These are phyloP conservation scores for Agrochola circellaris DNA, from an alignment of 2,888 invertebrate species.

Conservation along the genomic window DNA sequence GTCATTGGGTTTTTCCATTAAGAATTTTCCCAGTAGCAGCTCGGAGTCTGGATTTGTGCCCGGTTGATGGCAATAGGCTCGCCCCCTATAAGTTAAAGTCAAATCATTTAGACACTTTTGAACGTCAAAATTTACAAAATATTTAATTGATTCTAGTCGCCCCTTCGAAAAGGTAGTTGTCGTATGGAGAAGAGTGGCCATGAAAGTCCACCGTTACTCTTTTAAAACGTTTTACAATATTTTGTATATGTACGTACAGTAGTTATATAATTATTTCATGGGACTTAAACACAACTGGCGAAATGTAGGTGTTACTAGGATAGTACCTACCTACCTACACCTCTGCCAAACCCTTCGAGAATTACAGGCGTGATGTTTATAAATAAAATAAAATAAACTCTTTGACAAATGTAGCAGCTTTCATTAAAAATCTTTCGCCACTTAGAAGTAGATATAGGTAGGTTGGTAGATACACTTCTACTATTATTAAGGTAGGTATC, in stretches of 20 bases:
- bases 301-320: not conserved
- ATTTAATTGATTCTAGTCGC: too few species aligned
- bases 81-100: too few species aligned
- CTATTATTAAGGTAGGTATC: not conserved
- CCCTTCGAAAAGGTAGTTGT: too few species aligned
- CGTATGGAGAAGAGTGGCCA: too few species aligned
- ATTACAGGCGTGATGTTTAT: not conserved
- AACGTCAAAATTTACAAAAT: too few species aligned
- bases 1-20: not conserved
- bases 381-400: not conserved
- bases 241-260: too few species aligned
- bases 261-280: too few species aligned
- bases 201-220: too few species aligned
- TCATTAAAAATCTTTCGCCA: not conserved
- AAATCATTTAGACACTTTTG: too few species aligned
- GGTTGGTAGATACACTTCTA: too few species aligned
- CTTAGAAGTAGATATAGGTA: not conserved
- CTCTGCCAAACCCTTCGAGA: not conserved
- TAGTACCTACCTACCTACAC: not conserved
- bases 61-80: not conserved
- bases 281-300: not conserved
- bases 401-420: not conserved
- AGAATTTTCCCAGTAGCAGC: not conserved
- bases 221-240: too few species aligned
- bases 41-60: not conserved